Evolutionary conservation across 2,113 vertebrate species (phyloP).

Genomic region (Struthidea cinerea): DNA sequence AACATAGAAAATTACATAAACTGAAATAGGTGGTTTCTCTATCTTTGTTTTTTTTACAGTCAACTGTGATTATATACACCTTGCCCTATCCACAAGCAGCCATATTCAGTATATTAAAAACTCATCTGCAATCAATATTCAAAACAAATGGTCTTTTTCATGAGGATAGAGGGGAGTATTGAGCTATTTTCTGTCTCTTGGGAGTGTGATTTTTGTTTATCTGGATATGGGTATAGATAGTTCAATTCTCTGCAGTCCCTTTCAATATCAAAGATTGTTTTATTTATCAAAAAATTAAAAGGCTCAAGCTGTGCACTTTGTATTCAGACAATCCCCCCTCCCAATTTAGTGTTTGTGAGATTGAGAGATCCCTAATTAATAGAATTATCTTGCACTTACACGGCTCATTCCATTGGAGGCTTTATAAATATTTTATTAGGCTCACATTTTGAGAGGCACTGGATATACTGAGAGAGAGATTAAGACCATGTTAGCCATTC

Average conservation of each 20-base stretch:
- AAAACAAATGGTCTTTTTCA: not conserved
- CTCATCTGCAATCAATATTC: not conserved
- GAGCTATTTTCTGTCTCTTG: not conserved
- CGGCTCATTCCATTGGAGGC: not conserved
- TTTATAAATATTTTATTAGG: constrained; percentile 58
- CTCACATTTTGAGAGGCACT: constrained; percentile 23
- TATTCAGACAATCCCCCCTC: constrained; percentile 7
- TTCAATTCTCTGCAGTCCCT: constrained; percentile 4
- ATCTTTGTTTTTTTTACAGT: not conserved
- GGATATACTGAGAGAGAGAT: not conserved
- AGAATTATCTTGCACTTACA: constrained; percentile 57
- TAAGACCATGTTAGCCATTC: not conserved
- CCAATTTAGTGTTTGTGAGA: constrained; percentile 4
- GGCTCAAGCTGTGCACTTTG: constrained; percentile 40
- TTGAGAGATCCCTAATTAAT: constrained; percentile 48
- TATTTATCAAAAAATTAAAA: constrained; percentile 54
- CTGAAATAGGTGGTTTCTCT: not conserved
- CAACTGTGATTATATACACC: not conserved
- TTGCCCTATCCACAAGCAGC: not conserved
- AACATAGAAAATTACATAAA: not conserved
- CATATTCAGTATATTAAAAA: not conserved
- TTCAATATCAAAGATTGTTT: constrained; percentile 33
- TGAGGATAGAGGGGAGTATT: constrained; percentile 21
- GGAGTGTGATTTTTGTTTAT: constrained; percentile 33
- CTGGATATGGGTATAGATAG: not conserved